These are phyloP conservation scores for Aldabrachelys gigantea DNA, from an alignment of 2,113 vertebrate genomes.

Conservation along the genomic window DNA sequence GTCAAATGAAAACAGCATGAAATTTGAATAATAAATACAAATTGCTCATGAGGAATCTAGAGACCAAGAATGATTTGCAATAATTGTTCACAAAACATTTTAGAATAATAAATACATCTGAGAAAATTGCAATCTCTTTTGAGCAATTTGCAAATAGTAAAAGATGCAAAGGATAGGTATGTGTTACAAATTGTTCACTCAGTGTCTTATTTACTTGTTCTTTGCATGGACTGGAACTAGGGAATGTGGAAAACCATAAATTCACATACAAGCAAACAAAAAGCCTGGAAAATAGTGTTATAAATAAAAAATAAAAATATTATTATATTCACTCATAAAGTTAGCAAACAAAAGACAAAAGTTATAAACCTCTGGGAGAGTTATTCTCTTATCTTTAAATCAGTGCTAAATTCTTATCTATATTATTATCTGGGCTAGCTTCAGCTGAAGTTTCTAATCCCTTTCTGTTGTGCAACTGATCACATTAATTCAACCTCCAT, in stretches of 20 bases:
- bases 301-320: background rate
- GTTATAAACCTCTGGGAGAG: background rate
- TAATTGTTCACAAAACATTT: background rate
- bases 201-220: background rate
- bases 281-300: background rate
- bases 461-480: background rate
- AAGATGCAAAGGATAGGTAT: background rate
- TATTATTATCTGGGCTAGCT: background rate
- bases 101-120: background rate
- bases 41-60: background rate
- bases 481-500: background rate
- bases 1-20: background rate
- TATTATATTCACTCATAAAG: background rate
- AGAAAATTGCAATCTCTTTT: background rate
- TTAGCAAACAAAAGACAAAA: background rate
- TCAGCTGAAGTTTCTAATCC: background rate
- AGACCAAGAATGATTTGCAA: background rate
- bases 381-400: background rate
- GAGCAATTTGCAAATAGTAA: background rate
- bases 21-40: background rate
- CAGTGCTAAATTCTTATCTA: background rate
- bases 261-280: background rate
- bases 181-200: background rate
- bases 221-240: background rate
- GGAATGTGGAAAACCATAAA: background rate